Conservation (phyloP, 2,888 invertebrate species). For the Drosophila tanythrix region DNA sequence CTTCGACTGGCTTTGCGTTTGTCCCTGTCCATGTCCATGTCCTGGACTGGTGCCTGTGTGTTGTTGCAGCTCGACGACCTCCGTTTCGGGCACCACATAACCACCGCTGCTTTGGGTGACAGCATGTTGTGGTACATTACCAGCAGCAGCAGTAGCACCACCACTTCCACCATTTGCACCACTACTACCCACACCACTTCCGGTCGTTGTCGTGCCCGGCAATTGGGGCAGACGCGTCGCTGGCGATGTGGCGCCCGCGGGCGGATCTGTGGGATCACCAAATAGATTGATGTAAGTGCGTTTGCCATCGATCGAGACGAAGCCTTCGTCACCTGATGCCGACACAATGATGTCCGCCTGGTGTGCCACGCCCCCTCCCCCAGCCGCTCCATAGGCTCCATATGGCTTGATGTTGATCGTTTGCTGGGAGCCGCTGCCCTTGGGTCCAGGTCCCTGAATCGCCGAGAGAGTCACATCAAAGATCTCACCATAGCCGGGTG, state of each 20-base stretch:
- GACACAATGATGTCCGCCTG: slow-evolving; percentile 91
- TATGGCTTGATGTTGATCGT: slow-evolving; percentile 85
- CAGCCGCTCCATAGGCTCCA: slow-evolving; percentile 83
- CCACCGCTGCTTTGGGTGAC: slow-evolving; percentile 87
- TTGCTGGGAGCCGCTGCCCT: slow-evolving; percentile 83
- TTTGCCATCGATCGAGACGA: slow-evolving; percentile 96
- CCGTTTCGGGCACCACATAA: slow-evolving; percentile 87
- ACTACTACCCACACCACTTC: slow-evolving; percentile 59
- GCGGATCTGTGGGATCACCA: slow-evolving; percentile 87
- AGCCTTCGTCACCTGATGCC: slow-evolving; percentile 92
- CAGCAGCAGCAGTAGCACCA: slow-evolving; percentile 35
- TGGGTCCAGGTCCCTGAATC: slow-evolving; percentile 92
- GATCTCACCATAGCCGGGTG: slow-evolving; percentile 90
- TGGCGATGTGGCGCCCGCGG: slow-evolving; percentile 82
- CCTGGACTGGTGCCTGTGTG: slow-evolving; percentile 86
- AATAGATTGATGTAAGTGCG: slow-evolving; percentile 94
- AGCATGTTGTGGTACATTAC: slow-evolving; percentile 40
- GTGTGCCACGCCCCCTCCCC: slow-evolving; percentile 48
- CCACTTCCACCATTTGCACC: slow-evolving; percentile 24
- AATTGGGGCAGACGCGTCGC: slow-evolving; percentile 82
- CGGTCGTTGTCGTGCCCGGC: slow-evolving; percentile 49
- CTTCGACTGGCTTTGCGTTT: slow-evolving; percentile 27
- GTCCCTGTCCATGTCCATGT: background rate
- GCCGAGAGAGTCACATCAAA: slow-evolving; percentile 95
- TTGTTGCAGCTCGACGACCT: slow-evolving; percentile 83